Evolutionary conservation across 2,113 vertebrate species (phyloP).

Genomic region (Hemiprocne comata): DNA sequence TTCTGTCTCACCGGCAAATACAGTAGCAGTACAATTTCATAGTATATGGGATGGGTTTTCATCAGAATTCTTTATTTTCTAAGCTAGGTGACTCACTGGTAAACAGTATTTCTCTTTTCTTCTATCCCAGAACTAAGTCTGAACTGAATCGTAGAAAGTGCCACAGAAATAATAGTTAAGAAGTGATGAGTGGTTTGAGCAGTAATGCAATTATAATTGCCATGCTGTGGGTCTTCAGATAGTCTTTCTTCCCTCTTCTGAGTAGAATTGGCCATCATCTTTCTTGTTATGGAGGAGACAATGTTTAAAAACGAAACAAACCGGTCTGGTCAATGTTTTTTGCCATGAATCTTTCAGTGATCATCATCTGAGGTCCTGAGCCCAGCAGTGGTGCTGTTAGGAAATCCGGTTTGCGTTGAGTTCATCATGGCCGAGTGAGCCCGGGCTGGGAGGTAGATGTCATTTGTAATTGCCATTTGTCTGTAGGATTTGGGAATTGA

Average conservation of each 20-base stretch:
- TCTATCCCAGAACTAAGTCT: not conserved
- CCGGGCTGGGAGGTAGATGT: slow-evolving; percentile 33
- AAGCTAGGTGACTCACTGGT: not conserved
- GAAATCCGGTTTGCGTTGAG: not conserved
- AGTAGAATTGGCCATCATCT: not conserved
- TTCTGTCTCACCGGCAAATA: not conserved
- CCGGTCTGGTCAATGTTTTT: not conserved
- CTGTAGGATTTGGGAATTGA: slow-evolving; percentile 39
- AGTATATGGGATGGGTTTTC: not conserved
- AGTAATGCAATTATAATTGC: not conserved
- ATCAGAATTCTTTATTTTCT: not conserved
- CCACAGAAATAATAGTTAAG: not conserved
- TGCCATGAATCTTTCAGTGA: slow-evolving; percentile 38
- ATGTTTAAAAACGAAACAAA: slow-evolving; percentile 21
- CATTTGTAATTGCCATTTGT: slow-evolving; percentile 55
- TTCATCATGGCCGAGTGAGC: slow-evolving; percentile 28
- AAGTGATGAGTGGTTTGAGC: not conserved
- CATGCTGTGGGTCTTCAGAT: not conserved
- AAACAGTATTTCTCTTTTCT: not conserved
- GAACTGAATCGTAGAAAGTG: not conserved
- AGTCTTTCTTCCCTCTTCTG: not conserved
- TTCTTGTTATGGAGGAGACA: not conserved
- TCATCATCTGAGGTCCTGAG: not conserved
- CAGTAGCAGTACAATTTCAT: not conserved
- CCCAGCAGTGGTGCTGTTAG: not conserved